phyloP scores from a whole-genome alignment of 2,888 invertebrate species.

The Tetragnatha montana region DNA sequence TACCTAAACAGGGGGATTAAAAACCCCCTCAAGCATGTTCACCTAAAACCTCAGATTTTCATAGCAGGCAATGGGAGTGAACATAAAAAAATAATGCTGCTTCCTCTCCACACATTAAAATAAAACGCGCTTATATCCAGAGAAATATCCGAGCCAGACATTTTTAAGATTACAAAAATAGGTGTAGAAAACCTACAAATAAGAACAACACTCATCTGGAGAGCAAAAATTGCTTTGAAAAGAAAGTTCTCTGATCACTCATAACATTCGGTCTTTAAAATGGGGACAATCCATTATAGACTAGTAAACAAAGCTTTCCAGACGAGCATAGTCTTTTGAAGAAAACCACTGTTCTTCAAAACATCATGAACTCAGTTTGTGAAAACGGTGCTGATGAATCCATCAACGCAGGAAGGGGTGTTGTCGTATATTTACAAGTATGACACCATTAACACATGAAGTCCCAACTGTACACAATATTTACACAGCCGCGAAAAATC shows the following conservation, averaged over 20 bases:
- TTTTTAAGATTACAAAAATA: constrained; percentile 70
- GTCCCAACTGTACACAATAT: constrained; percentile 63
- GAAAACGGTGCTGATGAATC: constrained; percentile 62
- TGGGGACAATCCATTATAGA: constrained; percentile 34
- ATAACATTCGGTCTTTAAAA: not conserved
- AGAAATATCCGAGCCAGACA: constrained; percentile 59
- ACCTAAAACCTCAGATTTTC: constrained; percentile 69
- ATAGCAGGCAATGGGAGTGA: constrained; percentile 46
- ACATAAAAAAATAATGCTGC: constrained; percentile 58
- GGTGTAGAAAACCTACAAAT: constrained; percentile 71
- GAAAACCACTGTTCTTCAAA: constrained; percentile 69
- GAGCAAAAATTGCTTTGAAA: constrained; percentile 39
- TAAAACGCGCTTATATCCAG: constrained; percentile 40
- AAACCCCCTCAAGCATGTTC: constrained; percentile 37
- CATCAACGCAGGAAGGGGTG: constrained; percentile 53
- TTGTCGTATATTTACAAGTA: constrained; percentile 66
- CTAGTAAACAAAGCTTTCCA: constrained; percentile 63
- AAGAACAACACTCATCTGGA: constrained; percentile 61
- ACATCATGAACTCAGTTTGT: constrained; percentile 46
- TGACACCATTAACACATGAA: constrained; percentile 66
- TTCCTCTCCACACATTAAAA: not conserved
- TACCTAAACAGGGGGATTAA: constrained; percentile 11
- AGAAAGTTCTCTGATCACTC: constrained; percentile 8
- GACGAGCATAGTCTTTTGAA: constrained; percentile 63
- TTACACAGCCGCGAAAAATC: constrained; percentile 68